Evolutionary conservation across 2,113 vertebrate species (phyloP), one percentile per base, ranked within the genome.

Genomic region (Thryonomys swinderianus): DNA sequence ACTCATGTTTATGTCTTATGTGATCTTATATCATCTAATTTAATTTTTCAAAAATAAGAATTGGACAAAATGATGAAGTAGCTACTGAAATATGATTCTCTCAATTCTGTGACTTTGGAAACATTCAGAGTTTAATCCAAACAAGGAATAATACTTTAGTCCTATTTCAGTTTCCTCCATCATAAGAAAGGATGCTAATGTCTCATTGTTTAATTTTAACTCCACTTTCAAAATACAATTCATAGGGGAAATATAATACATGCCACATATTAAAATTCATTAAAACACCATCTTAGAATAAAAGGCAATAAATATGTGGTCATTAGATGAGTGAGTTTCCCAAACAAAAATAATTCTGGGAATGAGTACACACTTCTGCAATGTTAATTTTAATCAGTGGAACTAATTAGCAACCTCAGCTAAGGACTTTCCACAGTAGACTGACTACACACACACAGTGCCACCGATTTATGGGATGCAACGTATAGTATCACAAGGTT

Each of bases 351-450:
- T 55, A 73, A 86, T 11, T 66, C 1, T 51, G 9, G 0, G 6
- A 10, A 8, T 80, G 30, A 37, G 40, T 2, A 82, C 20, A 9
- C n/a, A 40, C 18, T 76, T 82, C 71, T 95, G 45, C 92, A 85
- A 20, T 90, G 69, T 78, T 64, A 55, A 25, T 79, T 96, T 94
- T 81, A 96, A 88, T 90, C 32, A 92, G 42, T 66, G 21, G 96
- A 90, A 78, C 10, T 66, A 94, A 90, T 82, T 90, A 53, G 59
- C 94, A 94, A 88, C 2, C 37, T 42, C 61, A 10, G 76, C 76
- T 90, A 87, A 71, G 64, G 66, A 85, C 81, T 90, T 95, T 85
- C 71, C 88, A 82, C n/a, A 51, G 59, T 78, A 85, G 51, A 94
- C 17, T 76, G 62, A 78, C 67, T 94, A 73, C 16, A 69, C 80